Percentiles rank a stretch among this genome's conserved stretches.
Conservation (phyloP, 2,888 invertebrate genomes). For the Nebria salina region DNA sequence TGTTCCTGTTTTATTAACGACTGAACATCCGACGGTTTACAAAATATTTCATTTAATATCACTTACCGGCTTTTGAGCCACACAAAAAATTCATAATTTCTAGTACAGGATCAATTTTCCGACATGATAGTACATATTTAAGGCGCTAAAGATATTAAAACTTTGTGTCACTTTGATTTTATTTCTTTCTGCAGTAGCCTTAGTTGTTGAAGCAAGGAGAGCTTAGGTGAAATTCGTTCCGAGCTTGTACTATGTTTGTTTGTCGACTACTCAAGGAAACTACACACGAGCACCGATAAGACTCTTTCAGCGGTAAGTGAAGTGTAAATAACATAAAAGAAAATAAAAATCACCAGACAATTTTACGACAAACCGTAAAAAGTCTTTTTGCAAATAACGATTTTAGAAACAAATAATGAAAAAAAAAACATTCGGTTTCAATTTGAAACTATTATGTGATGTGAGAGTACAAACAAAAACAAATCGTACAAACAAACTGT, state of each 20-base stretch:
- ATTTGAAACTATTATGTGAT: neutral
- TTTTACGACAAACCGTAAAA: slow-evolving; percentile 13
- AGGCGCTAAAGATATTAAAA: neutral
- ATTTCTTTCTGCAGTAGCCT: neutral
- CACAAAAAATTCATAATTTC: neutral
- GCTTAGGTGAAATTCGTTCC: slow-evolving; percentile 6
- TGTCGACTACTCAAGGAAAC: slow-evolving; percentile 2
- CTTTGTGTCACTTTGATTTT: neutral
- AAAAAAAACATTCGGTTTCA: neutral
- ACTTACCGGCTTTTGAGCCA: too few species aligned
- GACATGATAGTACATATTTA: neutral
- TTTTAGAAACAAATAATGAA: slow-evolving; percentile 12
- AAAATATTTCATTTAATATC: too few species aligned
- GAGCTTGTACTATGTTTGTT: slow-evolving; percentile 10
- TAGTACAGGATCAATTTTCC: neutral
- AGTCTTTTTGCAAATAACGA: neutral
- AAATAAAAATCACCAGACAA: slow-evolving; percentile 13
- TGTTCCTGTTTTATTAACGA: too few species aligned
- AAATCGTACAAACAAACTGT: neutral
- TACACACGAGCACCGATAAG: slow-evolving; percentile 19
- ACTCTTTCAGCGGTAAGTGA: slow-evolving; percentile 17
- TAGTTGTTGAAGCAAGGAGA: neutral
- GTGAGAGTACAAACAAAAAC: neutral
- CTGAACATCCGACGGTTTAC: too few species aligned
- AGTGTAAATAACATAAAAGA: slow-evolving; percentile 19